Evolutionary conservation across 2,888 invertebrate genomes (phyloP).

Genomic region (Mantis religiosa): DNA sequence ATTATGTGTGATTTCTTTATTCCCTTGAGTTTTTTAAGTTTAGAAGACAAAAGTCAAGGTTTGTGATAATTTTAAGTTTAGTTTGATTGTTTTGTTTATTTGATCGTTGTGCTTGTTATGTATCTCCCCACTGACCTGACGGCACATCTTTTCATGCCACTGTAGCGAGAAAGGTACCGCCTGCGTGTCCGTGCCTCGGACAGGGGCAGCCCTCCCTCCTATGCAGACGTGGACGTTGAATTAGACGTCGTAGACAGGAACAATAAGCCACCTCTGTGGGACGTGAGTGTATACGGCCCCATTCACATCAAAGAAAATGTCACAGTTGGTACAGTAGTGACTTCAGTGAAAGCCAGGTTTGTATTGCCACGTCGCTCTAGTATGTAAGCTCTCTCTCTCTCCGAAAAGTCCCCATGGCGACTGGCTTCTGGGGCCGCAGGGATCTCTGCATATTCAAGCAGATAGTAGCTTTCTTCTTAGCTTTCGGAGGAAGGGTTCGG

Average conservation of each 20-base stretch:
- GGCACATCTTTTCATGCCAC: conserved; percentile 49
- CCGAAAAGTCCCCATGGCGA: background rate
- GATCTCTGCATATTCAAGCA: background rate
- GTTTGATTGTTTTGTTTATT: conserved; percentile 29
- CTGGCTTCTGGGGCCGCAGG: background rate
- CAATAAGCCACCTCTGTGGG: conserved; percentile 97
- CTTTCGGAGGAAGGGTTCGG: conserved; percentile 36
- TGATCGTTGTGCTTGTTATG: conserved; percentile 30
- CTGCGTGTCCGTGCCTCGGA: conserved; percentile 95
- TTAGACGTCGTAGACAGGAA: conserved; percentile 98
- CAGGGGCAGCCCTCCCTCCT: conserved; percentile 86
- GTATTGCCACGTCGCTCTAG: conserved; percentile 37
- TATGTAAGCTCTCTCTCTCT: conserved; percentile 22
- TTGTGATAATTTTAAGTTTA: conserved; percentile 44
- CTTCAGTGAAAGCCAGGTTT: conserved; percentile 93
- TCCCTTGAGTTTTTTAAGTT: conserved; percentile 28
- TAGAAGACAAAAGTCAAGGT: conserved; percentile 30
- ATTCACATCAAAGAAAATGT: conserved; percentile 98
- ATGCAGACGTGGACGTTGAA: conserved; percentile 94
- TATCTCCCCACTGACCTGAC: conserved; percentile 32
- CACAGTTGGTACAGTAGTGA: conserved; percentile 97
- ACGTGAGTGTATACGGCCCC: conserved; percentile 92
- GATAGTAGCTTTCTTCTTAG: conserved; percentile 33
- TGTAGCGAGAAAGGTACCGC: conserved; percentile 92
- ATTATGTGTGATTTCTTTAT: conserved; percentile 24